Conservation (phyloP, 2,113 vertebrate genomes). For the Podarcis raffonei region DNA sequence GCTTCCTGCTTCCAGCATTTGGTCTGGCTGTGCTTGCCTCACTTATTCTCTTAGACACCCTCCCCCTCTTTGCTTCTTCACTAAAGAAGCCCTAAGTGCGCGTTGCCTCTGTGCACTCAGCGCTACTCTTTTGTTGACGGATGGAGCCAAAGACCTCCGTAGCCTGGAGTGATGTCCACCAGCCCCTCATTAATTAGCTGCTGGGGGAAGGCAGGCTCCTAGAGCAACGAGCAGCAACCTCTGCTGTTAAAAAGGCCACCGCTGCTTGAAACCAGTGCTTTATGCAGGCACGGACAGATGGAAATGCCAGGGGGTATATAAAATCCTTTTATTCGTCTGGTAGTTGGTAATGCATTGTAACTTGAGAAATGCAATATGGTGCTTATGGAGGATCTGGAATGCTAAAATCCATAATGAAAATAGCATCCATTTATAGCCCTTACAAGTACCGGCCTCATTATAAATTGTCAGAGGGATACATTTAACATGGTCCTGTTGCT, state of each 20-base stretch:
- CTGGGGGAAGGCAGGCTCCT: background rate
- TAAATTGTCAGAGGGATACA: conserved; percentile 33
- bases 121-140: background rate
- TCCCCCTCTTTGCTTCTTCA: background rate
- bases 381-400: background rate
- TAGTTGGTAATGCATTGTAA: conserved; percentile 9
- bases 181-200: conserved; percentile 6
- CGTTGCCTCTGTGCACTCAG: background rate
- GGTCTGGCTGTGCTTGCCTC: background rate
- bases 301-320: background rate
- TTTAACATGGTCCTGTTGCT: background rate
- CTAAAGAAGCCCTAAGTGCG: background rate
- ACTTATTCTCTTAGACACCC: background rate
- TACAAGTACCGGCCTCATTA: background rate
- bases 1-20: background rate
- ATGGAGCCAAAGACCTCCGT: background rate
- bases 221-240: background rate
- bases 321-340: background rate
- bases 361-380: conserved; percentile 24
- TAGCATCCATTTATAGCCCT: background rate
- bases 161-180: conserved; percentile 13
- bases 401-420: conserved; percentile 32
- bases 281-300: background rate
- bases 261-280: conserved; percentile 3
- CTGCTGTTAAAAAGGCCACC: background rate